These are phyloP conservation scores for Irena cyanogastra DNA, from an alignment of 2,113 vertebrate species.

Conservation along the genomic window DNA sequence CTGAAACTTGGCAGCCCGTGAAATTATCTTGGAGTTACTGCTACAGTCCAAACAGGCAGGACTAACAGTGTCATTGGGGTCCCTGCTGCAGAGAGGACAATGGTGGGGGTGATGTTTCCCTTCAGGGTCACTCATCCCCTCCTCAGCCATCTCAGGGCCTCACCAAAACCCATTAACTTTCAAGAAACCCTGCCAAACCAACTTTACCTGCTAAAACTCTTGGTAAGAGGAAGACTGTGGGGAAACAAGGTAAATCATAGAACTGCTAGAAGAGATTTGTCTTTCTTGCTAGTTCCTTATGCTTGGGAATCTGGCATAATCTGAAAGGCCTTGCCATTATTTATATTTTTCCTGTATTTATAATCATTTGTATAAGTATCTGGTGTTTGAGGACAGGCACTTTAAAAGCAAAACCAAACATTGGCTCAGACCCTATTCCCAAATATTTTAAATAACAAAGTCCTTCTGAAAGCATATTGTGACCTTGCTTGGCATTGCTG, in stretches of 20 bases:
- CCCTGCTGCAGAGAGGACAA: background rate
- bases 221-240: accelerated
- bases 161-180: background rate
- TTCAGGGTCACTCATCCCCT: background rate
- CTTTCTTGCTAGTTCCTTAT: background rate
- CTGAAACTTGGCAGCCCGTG: background rate
- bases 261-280: background rate
- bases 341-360: constrained; percentile 39
- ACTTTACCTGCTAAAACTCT: background rate
- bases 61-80: background rate
- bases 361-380: constrained; percentile 12
- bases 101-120: background rate
- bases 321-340: constrained; percentile 28
- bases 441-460: constrained; percentile 9
- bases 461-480: background rate
- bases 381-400: constrained; percentile 13
- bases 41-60: background rate
- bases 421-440: background rate
- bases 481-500: background rate
- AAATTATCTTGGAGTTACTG: background rate
- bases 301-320: background rate
- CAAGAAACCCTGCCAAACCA: background rate
- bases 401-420: constrained; percentile 46
- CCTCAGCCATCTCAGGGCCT: background rate
- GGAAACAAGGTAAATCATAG: background rate